Evolutionary conservation across 2,797 vertebrate species (phyloP), one percentile per base, ranked within the genome.

Genomic region (Acropternis orthonyx): DNA sequence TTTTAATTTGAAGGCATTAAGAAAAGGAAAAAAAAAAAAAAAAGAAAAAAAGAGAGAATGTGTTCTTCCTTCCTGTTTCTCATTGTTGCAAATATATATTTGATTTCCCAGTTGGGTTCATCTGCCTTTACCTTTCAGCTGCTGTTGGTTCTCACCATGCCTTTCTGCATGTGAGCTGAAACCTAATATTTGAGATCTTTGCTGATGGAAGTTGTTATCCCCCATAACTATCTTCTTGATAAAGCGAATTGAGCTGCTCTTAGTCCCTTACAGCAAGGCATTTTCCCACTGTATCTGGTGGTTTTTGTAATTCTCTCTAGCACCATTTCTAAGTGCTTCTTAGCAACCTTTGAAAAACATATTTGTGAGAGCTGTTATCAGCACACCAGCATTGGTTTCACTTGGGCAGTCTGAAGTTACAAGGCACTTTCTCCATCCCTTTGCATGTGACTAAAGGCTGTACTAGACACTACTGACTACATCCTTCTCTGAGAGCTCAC

Each of bases 241-340:
- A 69, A 93, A 89, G n/a, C 0, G 6, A 90, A 88, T 73, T 69
- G 74, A 95, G 67, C 55, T 96, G 41, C 61, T 90, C 77, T 93
- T 80, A 87, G 86, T 90, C 86, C 68, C 75, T 95, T 39, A 2
- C 81, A 95, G 93, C 68, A 91, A 88, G 86, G 68, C 20, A 2
- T 92, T 94, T 92, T 72, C 43, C 81, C 34, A 27, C 72, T 90
- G 54, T 68, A 85, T 94, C 52, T 89, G 67, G 4, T 26, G 71
- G 20, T 9, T 96, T 92, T 86, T 91, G 49, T 92, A 74, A 65
- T 89, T 94, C 84, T 96, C 54, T 84, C 80, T 67, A 94, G 77
- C 63, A 67, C 80, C 85, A 69, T 81, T 76, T 84, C 66, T 65
- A 78, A 94, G 74, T 49, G 55, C 80, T 95, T 92, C 91, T 93